Percentiles rank a stretch among this genome's conserved stretches.
These are phyloP conservation scores for Palythoa grandis DNA, from an alignment of 92 coral and sea anemone species.

Conservation along the genomic window DNA sequence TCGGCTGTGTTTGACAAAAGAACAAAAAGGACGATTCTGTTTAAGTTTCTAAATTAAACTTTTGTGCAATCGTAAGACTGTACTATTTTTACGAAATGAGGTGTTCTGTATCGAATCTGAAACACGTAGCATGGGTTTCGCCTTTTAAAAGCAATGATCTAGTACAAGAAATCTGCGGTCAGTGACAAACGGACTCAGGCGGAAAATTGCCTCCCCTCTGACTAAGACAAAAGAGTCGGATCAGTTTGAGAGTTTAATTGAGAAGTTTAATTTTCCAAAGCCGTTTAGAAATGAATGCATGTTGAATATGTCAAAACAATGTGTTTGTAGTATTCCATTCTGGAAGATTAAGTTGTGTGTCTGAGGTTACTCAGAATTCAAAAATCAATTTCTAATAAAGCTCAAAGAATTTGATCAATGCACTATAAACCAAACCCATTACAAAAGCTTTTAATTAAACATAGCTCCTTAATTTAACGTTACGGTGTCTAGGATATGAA, in stretches of 20 bases:
- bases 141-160: conserved; percentile 50
- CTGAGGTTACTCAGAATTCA: neutral
- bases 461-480: conserved; percentile 29
- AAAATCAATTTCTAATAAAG: conserved; percentile 7
- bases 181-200: conserved; percentile 17
- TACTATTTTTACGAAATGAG: neutral
- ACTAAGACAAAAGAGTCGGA: conserved; percentile 40
- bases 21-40: neutral
- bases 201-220: conserved; percentile 52
- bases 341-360: conserved; percentile 36
- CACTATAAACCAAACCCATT: neutral
- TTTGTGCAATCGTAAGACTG: neutral
- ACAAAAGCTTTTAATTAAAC: conserved; percentile 36
- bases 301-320: conserved; percentile 45
- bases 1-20: neutral
- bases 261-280: conserved; percentile 50
- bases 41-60: neutral
- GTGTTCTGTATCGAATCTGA: neutral
- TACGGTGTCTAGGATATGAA: conserved; percentile 40
- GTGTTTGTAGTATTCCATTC: conserved; percentile 34
- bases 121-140: neutral
- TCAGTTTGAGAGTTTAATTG: conserved; percentile 46
- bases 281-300: conserved; percentile 43
- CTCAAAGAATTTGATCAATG: conserved; percentile 16
- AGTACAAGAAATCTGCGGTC: conserved; percentile 77